phyloP scores from a whole-genome alignment of 2,797 vertebrate species.

The Toxotes lorentzi region DNA sequence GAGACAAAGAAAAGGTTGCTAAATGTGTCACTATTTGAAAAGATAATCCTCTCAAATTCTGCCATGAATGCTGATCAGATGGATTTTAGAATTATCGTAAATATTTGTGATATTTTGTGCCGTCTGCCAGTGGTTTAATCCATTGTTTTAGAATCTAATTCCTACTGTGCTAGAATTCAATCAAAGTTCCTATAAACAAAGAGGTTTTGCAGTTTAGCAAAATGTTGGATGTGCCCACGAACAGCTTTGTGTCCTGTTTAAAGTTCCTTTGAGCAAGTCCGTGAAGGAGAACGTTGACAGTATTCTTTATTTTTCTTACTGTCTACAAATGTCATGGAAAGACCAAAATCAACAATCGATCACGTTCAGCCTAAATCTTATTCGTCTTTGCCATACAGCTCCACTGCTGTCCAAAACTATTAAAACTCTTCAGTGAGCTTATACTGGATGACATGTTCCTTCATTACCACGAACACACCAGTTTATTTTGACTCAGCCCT shows the following conservation, averaged over 20 bases:
- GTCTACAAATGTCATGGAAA: slow-evolving; percentile 1
- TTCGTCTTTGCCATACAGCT: background rate
- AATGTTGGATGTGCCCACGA: slow-evolving; percentile 17
- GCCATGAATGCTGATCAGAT: slow-evolving; percentile 28
- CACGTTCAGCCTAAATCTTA: background rate
- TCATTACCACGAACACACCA: background rate
- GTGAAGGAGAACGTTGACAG: background rate
- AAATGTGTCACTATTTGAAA: slow-evolving; percentile 18
- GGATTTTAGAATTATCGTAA: slow-evolving; percentile 23
- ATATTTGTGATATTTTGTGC: slow-evolving; percentile 36
- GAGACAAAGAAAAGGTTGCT: slow-evolving; percentile 55
- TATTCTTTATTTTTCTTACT: background rate
- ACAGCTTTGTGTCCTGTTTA: slow-evolving; percentile 24
- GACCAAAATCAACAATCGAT: background rate
- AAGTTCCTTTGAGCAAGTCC: slow-evolving; percentile 18
- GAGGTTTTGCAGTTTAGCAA: slow-evolving; percentile 52
- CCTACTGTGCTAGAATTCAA: slow-evolving; percentile 50
- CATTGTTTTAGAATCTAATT: slow-evolving; percentile 49
- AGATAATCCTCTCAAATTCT: slow-evolving; percentile 63
- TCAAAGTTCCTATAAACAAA: slow-evolving; percentile 59
- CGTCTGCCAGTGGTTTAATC: slow-evolving; percentile 43
- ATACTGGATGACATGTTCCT: background rate
- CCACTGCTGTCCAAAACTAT: background rate
- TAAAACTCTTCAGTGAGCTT: too few species aligned
- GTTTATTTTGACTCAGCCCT: slow-evolving; percentile 3